Evolutionary conservation across 2,888 invertebrate species (phyloP).

Genomic region (Augochlorella aurata): DNA sequence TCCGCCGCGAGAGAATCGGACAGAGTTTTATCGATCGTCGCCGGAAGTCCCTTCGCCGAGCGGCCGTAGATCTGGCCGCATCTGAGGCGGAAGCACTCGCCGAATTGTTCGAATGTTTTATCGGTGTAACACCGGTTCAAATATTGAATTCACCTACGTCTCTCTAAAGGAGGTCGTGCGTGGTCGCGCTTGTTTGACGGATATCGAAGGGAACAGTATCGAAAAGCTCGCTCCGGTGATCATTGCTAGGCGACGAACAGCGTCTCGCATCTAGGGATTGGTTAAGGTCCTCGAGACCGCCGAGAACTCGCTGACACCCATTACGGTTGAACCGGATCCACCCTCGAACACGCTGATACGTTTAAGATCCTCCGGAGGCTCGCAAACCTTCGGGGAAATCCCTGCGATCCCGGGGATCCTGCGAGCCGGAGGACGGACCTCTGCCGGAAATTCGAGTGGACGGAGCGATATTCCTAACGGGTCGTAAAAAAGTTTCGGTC

Average conservation of each 20-base stretch:
- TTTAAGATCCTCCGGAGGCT: conserved; percentile 46
- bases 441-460: background rate
- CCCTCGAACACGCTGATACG: conserved; percentile 44
- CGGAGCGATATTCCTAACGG: conserved; percentile 30
- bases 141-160: background rate
- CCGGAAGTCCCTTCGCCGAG: background rate
- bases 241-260: background rate
- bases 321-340: conserved; percentile 47
- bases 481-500: conserved; percentile 39
- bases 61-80: conserved; percentile 4
- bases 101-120: conserved; percentile 17
- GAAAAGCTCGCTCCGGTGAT: background rate
- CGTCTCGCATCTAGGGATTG: background rate
- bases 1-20: conserved; percentile 12
- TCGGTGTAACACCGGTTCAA: conserved; percentile 21
- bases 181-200: background rate
- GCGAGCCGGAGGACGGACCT: background rate
- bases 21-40: conserved; percentile 32
- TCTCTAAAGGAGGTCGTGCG: background rate
- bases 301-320: conserved; percentile 46
- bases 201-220: background rate
- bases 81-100: conserved; percentile 5
- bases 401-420: conserved; percentile 37
- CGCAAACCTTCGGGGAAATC: conserved; percentile 38
- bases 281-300: background rate